phyloP scores from a whole-genome alignment of 30 jellyfish, hydroid and myxozoan species.

The Chrysaora quinquecirrha region DNA sequence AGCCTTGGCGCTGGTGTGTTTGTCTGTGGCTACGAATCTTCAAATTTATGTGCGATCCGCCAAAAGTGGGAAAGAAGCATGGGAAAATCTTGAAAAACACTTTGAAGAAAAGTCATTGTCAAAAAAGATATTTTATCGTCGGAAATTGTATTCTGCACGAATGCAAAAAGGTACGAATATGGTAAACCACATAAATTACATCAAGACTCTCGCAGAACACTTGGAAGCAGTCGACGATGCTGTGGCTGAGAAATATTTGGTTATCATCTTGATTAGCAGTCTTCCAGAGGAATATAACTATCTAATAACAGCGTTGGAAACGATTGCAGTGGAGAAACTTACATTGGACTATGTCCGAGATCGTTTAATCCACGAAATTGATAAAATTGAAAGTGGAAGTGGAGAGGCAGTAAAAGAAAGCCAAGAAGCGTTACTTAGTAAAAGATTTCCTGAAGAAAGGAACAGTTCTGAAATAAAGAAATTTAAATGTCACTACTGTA shows the following conservation, averaged over 20 bases:
- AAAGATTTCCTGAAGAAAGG: background rate
- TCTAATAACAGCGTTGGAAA: slow-evolving; percentile 53
- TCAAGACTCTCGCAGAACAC: slow-evolving; percentile 43
- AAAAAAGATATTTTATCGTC: slow-evolving; percentile 25
- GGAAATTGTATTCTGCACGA: slow-evolving; percentile 38
- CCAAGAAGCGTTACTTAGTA: background rate
- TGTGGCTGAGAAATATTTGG: slow-evolving; percentile 35
- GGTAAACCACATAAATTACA: slow-evolving; percentile 40
- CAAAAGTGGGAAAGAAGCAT: slow-evolving; percentile 47
- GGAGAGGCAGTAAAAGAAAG: background rate
- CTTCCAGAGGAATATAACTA: slow-evolving; percentile 66
- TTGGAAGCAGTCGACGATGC: slow-evolving; percentile 57
- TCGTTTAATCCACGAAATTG: slow-evolving; percentile 21
- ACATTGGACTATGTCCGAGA: slow-evolving; percentile 57
- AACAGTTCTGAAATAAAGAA: background rate
- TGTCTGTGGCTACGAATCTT: too few relatives aligned
- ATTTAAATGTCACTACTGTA: slow-evolving; percentile 43
- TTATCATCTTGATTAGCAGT: slow-evolving; percentile 39
- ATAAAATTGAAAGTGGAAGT: slow-evolving; percentile 19
- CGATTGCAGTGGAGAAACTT: slow-evolving; percentile 44
- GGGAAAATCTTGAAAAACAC: slow-evolving; percentile 45
- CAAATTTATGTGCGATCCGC: slow-evolving; percentile 55
- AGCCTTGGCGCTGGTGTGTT: slow-evolving; percentile 59
- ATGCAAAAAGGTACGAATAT: slow-evolving; percentile 43
- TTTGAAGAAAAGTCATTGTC: slow-evolving; percentile 44